A percentile compares a stretch with the other conserved stretches of the same genome.
These are phyloP conservation scores for Trachops cirrhosus DNA, from an alignment of 2,797 vertebrate genomes.

Conservation along the genomic window DNA sequence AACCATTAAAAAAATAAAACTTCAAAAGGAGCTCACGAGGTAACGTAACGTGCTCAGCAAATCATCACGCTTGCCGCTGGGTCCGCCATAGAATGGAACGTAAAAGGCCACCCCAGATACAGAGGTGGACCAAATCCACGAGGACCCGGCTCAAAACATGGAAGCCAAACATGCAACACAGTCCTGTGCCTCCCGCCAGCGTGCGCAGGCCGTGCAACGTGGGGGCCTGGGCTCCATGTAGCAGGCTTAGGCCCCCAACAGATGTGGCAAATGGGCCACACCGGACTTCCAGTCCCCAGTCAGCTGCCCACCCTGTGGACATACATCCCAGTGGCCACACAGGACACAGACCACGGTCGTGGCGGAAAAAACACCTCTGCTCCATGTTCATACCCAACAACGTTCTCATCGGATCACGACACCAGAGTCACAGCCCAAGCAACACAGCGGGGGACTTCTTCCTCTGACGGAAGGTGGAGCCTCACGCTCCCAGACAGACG, in stretches of 20 bases:
- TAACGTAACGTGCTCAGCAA: background rate
- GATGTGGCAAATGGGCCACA: background rate
- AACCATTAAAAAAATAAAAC: background rate
- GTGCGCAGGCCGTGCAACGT: background rate
- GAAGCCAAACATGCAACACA: background rate
- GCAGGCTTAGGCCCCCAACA: background rate
- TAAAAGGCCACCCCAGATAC: background rate
- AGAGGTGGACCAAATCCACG: background rate
- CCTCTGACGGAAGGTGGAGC: too few relatives aligned
- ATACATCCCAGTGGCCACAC: background rate
- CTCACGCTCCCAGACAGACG: fast-evolving
- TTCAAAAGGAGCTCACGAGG: background rate
- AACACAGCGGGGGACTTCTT: background rate
- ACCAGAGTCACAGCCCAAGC: background rate
- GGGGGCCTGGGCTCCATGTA: too few relatives aligned
- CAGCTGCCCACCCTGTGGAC: background rate
- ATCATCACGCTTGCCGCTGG: background rate
- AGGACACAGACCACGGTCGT: background rate
- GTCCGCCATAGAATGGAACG: background rate
- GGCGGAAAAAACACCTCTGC: background rate
- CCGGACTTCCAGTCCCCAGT: too few relatives aligned
- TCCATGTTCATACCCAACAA: background rate
- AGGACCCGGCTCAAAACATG: too few relatives aligned
- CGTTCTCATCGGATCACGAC: background rate
- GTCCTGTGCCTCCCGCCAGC: background rate